Evolutionary conservation across 2,797 vertebrate genomes (phyloP), one percentile per base, ranked within the genome.

Genomic region (Oreochromis mossambicus): DNA sequence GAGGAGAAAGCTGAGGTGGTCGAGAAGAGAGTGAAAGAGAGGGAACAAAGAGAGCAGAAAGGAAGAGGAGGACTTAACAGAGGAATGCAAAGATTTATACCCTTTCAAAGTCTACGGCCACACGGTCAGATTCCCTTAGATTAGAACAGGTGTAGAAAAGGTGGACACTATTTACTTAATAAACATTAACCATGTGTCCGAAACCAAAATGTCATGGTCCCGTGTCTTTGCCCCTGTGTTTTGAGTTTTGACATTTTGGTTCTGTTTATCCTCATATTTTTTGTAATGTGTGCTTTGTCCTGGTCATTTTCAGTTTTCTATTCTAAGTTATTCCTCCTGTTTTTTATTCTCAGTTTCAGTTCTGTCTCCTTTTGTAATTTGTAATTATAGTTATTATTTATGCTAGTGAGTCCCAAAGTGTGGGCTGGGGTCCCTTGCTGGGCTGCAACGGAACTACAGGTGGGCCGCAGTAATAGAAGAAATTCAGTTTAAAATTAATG

Each of bases 1-100:
- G 84, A 46, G 78, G 58, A 51, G 63, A 91, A 83, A 61, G 84
- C 82, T 48, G 51, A 77, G 58, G 38, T 63, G 61, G 50, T 17
- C 38, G 83, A 89, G 86, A 81, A 43, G 51, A 29, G 48, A 85
- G 41, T 32, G 41, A 79, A 43, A 56, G 21, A 56, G 61, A 77
- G 50, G 63, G 55, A 36, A 50, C 61, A 77, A 83, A 88, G 70
- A 68, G 56, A 81, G 75, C 77, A 75, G 55, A 61, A 32, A 75
- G 56, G n/a, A 78, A 66, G 46, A 83, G 54, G 85, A 4, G 15
- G n/a, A 81, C 21, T 19, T 70, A n/a, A 24, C 6, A 36, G 63
- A 76, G 38, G 38, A 17, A 80, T 6, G 4, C 7, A 55, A 36
- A 68, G 38, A 81, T 26, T 21, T 81, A 36, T 63, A 55, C 61